Percentiles rank a stretch among this genome's conserved stretches.
phyloP scores from a whole-genome alignment of 1,140 invertebrate species.

The Phymorhynchus buccinoides region DNA sequence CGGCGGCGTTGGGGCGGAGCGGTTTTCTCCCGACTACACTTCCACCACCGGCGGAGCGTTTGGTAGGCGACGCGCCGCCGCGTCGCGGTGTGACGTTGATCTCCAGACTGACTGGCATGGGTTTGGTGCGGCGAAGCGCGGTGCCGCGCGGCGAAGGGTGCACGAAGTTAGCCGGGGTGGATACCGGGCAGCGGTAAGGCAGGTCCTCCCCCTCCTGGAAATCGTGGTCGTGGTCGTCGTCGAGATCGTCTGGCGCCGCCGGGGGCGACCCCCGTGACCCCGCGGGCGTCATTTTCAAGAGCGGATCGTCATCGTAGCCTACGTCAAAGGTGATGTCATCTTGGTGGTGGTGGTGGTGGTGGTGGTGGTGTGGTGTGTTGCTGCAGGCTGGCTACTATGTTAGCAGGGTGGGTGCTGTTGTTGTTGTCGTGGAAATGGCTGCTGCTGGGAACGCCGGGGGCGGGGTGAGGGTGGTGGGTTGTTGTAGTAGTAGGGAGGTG shows the following conservation, averaged over 20 bases:
- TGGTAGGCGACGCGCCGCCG: background rate
- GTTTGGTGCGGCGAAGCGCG: conserved; percentile 13
- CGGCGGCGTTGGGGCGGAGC: background rate
- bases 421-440: too few relatives aligned
- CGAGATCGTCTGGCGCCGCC: background rate
- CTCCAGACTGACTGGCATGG: conserved; percentile 25
- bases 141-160: background rate
- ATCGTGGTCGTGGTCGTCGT: conserved; percentile 12
- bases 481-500: too few relatives aligned
- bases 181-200: conserved; percentile 44
- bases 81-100: background rate
- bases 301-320: background rate
- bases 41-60: conserved; percentile 13
- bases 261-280: background rate
- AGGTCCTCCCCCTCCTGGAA: conserved; percentile 6
- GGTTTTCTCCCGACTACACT: too few relatives aligned
- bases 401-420: too few relatives aligned
- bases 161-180: conserved; percentile 43
- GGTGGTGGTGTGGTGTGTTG: too few relatives aligned
- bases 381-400: too few relatives aligned
- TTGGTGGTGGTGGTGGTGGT: too few relatives aligned
- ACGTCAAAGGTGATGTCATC: background rate
- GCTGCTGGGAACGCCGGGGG: too few relatives aligned
- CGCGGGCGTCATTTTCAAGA: background rate
- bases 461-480: too few relatives aligned